Evolutionary conservation across 2,797 vertebrate genomes (phyloP), one percentile per base, ranked within the genome.

Genomic region (Tamandua tetradactyla): DNA sequence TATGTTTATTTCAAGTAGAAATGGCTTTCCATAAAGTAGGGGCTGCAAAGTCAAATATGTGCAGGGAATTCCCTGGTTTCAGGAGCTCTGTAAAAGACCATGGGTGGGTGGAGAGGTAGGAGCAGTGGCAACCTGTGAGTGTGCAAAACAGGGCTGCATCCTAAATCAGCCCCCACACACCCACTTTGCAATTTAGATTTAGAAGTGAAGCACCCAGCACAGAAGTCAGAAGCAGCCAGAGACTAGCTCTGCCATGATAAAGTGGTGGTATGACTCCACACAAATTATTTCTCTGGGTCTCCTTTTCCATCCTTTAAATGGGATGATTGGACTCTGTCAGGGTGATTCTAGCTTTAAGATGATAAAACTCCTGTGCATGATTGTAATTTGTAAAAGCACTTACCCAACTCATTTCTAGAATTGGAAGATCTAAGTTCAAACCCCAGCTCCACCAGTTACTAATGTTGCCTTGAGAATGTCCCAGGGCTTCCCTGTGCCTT

Each of bases 301-400:
- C 14, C 15, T 57, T 72, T 91, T 80, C 7, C 68, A 40, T 81
- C 52, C 23, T 93, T 89, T 81, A 64, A 80, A 79, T 62, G n/a
- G 27, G 42, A 37, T 72, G 12, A 30, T 17, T 59, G 11, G 12
- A 47, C 15, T 23, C 35, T 71, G 23, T 68, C 30, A 49, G 55
- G 17, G 9, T 23, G 5, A 61, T 4, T 32, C 5, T 27, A 44
- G 22, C 11, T 80, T 8, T 75, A 7, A n/a, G 23, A 6, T 68
- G 76, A 17, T 15, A 42, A 30, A 74, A 18, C 37, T 7, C 71
- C 47, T 88, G 12, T 15, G 42, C 49, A 7, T n/a, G 47, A 69
- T 62, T 69, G 47, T 25, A 57, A 59, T 35, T 35, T 62, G 13
- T 81, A 18, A 30, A 27, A 64, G 23, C 5, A 1, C 17, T 90